Base-by-base conservation (phyloP, 2,113 vertebrate species). In the Desmodus rotundus region DNA sequence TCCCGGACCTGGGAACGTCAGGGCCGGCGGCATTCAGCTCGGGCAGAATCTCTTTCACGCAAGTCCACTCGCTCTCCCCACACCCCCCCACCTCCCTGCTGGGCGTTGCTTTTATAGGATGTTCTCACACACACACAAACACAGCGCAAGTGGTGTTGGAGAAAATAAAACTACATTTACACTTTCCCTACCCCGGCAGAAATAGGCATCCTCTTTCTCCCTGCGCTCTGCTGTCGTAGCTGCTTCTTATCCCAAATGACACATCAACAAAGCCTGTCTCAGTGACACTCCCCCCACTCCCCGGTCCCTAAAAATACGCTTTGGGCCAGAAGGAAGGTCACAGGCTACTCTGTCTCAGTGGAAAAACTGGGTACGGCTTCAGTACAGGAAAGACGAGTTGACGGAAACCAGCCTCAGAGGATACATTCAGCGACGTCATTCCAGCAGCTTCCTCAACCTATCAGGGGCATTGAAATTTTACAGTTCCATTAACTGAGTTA, bases 311-410 rank as follows among this genome's bases (percentile, higher is more conserved):
- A 97, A 73, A 96, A 93, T 70, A 74, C 0, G 1, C 22, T 91
- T 47, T 88, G 93, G 24, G 85, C 89, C 87, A 86, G 28, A 61
- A 96, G 96, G 96, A 97, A 97, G 93, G 89, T 96, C 93, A 98
- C 80, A 96, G 58, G 4, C 15, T 22, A 10, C 91, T n/a, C 61
- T 73, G 86, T 91, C 70, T 78, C 82, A 93, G 38, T 86, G 26
- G 26, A 68, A 82, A 96, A 97, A 17, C 3, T 3, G 38, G 77
- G 20, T 33, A 90, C 77, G 38, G 68, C 19, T 73, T 74, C 90
- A 93, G 41, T 41, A 84, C 1, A 8, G 93, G 9, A 65, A 97
- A 20, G 5, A 6, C 96, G 72, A 3, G 14, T 82, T n/a, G 13
- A 45, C 10, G 38, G 31, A 97, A 90, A 96, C 12, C 19, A 83